Evolutionary conservation across 2,888 invertebrate genomes (phyloP), one percentile per base, ranked within the genome.

Genomic region (Diadromus collaris): DNA sequence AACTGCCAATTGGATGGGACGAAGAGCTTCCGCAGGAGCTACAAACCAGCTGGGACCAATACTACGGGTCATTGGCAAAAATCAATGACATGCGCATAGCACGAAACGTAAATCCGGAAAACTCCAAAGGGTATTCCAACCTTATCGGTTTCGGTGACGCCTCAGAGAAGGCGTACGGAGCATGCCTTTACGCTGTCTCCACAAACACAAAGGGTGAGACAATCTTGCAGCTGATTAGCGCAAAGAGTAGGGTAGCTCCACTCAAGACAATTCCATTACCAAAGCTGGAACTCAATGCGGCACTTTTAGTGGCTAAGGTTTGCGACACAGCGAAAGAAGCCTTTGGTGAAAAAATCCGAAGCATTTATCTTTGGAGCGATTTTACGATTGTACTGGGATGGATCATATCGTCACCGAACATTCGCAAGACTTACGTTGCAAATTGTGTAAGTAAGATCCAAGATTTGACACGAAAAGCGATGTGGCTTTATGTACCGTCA

Each of bases 1-100:
- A 79, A 64, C 9, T 58, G n/a, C 80, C 85, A 41, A n/a, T 84
- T 10, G 76, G 63, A 2, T 87, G 87, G 86, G 88, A 88, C 65
- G 83, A 85, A 21, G 29, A 38, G 0, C 29, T 86, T 6, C 85
- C 85, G 1, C n/a, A 6, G 0, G 63, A 80, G 6, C 29, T 85
- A 5, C 76, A 73, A 44, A 16, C 16, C 0, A 44, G 6, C 1
- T 83, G 80, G 81, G 29, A 38, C 16, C 13, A 75, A 27, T 79
- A 51, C 48, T 56, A 48, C 10, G 24, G 34, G 6, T 44, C 76
- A 41, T 65, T 80, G 13, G 24, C 54, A 6, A 51, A n/a, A 13
- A 63, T 82, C 0, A 76, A 79, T 24, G 61, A 70, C 0, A 10
- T 81, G 1, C 48, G n/a, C 9, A 69, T 82, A 54, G 48, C 21